Evolutionary conservation across 1,140 invertebrate species (phyloP), one percentile per base, ranked within the genome.

Genomic region (Drosophila dunni): DNA sequence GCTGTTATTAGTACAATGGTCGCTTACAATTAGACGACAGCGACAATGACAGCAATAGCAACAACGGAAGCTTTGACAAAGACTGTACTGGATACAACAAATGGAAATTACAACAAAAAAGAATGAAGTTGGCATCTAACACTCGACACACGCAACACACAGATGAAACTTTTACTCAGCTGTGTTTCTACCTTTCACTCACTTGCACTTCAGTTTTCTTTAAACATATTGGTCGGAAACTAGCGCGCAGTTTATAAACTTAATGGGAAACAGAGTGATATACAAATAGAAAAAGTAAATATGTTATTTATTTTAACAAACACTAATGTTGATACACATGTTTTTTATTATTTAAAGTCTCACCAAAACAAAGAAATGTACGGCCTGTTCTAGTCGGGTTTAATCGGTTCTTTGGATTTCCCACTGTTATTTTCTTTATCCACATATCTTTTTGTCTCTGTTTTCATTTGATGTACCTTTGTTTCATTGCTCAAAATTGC

Each of bases 401-500:
- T 29, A 29, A 29, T 20, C 0, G 17, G 17, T 20, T 56, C 24
- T 34, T 15, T 13, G 36, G 5, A 29, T 60, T 13, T 9, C 56
- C 34, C 1, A 51, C 57, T 53, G 2, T 66, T 8, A 2, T 3
- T 45, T n/a, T 50, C 0, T 24, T n/a, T 42, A 2, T 63, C 38
- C 24, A 29, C 24, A 29, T 57, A 29, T 48, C 57, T 54, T 24
- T 40, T 9, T 56, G 9, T 60, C 44, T 44, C 7, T 8, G 20
- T 9, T 15, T 33, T 11, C 45, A 17, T 62, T 7, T 20, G 46
- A 13, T 29, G 13, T 38, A 38, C 54, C 69, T 89, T 84, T 70
- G 79, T 89, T 83, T 89, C 69, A 83, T 84, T 89, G 77, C 84
- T 80, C 78, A 69, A 84, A 88, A 88, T 89, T 89, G 77, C 77